These are phyloP conservation scores for Homarus gammarus DNA, from an alignment of 2,888 invertebrate genomes.

Conservation along the genomic window DNA sequence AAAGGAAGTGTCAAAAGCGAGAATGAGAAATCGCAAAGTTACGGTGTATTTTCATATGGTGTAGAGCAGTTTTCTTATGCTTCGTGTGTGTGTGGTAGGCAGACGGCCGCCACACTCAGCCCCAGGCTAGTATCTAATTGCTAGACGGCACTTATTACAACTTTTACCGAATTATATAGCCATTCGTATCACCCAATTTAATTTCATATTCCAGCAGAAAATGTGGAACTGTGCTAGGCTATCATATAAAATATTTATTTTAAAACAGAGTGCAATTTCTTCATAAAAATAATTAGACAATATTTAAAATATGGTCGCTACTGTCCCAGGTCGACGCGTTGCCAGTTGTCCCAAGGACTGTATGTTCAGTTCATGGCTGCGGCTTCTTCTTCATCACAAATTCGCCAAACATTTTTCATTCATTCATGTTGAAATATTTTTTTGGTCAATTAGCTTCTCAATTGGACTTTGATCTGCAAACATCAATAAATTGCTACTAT, in stretches of 20 bases:
- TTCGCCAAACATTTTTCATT: no score
- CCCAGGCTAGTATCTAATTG: slow-evolving; percentile 3
- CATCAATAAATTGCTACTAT: no score
- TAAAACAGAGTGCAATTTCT: no score
- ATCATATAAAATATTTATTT: no score
- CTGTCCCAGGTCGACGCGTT: slow-evolving; percentile 22
- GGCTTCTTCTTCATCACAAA: slow-evolving; percentile 12
- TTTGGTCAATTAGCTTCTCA: not conserved
- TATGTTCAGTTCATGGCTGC: slow-evolving; percentile 16
- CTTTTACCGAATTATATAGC: not conserved
- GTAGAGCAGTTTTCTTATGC: slow-evolving; percentile 33
- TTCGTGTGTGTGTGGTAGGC: slow-evolving; percentile 42
- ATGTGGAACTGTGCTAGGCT: no score
- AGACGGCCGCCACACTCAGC: slow-evolving; percentile 27
- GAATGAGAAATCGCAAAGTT: slow-evolving; percentile 34
- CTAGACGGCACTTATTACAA: not conserved
- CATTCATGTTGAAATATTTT: no score
- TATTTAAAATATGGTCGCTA: not conserved
- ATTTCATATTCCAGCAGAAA: no score
- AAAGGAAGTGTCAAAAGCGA: slow-evolving; percentile 28
- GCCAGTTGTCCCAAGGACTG: slow-evolving; percentile 49
- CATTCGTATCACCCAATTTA: not conserved
- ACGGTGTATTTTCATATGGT: slow-evolving; percentile 31
- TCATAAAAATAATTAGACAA: not conserved
- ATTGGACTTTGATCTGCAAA: no score